A percentile compares a stretch with the other conserved stretches of the same genome.
Conservation (phyloP, 2,888 invertebrate genomes). For the Temnothorax ravouxi region DNA sequence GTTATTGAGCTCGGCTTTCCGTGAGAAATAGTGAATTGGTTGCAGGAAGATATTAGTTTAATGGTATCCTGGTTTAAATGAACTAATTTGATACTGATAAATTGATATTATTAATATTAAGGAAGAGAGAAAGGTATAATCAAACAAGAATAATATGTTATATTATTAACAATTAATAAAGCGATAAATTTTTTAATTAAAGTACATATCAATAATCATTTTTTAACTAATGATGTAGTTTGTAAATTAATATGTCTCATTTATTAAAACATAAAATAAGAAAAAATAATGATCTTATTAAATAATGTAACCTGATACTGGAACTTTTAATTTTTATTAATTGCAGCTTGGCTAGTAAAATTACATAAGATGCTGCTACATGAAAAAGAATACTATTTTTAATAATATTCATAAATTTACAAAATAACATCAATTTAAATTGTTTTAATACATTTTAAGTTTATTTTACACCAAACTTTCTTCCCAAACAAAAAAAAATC, state of each 20-base stretch:
- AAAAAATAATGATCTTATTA: neutral
- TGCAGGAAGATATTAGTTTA: slow-evolving; percentile 32
- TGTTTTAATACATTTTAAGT: neutral
- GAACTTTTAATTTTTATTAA: neutral
- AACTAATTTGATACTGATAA: neutral
- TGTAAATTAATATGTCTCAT: neutral
- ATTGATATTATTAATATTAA: slow-evolving; percentile 11
- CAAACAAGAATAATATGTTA: neutral
- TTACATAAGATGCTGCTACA: neutral
- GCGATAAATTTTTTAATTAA: neutral
- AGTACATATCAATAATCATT: neutral
- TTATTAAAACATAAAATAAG: neutral
- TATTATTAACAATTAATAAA: slow-evolving; percentile 10
- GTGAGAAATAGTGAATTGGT: slow-evolving; percentile 31
- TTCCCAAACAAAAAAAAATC: neutral
- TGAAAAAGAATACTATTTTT: neutral
- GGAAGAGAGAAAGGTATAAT: neutral
- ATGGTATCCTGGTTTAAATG: slow-evolving; percentile 22
- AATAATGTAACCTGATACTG: neutral
- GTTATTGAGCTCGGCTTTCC: slow-evolving; percentile 29
- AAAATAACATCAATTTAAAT: neutral
- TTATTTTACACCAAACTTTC: neutral
- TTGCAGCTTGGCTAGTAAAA: neutral
- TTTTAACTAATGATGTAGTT: neutral
- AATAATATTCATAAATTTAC: neutral